phyloP scores from a whole-genome alignment of 1,140 invertebrate species.

The Drosophila hydei region DNA sequence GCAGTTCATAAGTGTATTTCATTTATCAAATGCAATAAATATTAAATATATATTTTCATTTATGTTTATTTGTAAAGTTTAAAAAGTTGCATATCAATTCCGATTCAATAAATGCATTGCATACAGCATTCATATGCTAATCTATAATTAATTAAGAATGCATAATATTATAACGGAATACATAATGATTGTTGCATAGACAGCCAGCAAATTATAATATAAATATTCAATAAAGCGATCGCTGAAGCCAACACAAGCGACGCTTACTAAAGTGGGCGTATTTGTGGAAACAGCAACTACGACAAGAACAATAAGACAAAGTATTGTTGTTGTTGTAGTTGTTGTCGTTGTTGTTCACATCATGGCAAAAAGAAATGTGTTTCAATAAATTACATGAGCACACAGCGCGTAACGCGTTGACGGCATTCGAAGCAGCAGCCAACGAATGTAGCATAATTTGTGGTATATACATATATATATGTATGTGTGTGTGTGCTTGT shows the following conservation, averaged over 20 bases:
- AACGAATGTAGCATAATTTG: conserved; percentile 62
- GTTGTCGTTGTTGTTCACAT: conserved; percentile 52
- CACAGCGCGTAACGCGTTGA: conserved; percentile 26
- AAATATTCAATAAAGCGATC: conserved; percentile 73
- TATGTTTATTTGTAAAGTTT: no score
- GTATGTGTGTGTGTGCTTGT: conserved; percentile 13
- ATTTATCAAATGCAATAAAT: no score
- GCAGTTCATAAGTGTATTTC: no score
- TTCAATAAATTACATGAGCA: conserved; percentile 74
- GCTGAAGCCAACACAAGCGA: conserved; percentile 44
- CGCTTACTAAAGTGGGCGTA: conserved; percentile 71
- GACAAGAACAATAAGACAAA: conserved; percentile 1
- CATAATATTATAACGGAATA: conserved; percentile 48
- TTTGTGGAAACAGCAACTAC: conserved; percentile 25
- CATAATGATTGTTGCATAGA: conserved; percentile 16
- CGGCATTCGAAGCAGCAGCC: conserved; percentile 13
- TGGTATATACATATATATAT: conserved; percentile 18
- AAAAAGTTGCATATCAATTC: not conserved
- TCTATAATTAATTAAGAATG: conserved; percentile 28
- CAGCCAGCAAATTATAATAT: conserved; percentile 44
- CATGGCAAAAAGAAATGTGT: conserved; percentile 78
- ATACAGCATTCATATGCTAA: conserved; percentile 45
- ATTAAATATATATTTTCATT: no score
- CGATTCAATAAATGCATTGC: conserved; percentile 59
- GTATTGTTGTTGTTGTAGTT: conserved; percentile 19